Evolutionary conservation across 1,140 invertebrate genomes (phyloP), one percentile per base, ranked within the genome.

Genomic region (Anastrepha ludens): DNA sequence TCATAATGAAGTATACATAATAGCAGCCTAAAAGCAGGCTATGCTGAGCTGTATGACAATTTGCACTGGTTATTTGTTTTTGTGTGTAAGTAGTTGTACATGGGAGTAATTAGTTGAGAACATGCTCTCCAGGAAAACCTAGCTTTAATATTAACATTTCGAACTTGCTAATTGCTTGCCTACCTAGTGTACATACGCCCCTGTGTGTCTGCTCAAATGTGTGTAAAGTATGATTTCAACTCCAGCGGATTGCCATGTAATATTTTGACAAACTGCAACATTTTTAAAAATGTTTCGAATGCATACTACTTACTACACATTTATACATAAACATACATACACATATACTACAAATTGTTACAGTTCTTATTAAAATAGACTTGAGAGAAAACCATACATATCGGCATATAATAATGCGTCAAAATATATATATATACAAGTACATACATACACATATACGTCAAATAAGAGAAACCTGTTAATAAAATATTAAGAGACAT

Each of bases 401-500:
- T 62, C 60, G 13, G 60, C 60, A 62, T 62, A 62, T 1, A 15
- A 62, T 74, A 8, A 81, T 81, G 50, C n/a, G 47, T n/a, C n/a
- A n/a, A n/a, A n/a, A 50, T 81, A 5, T 6, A 81, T 74, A 74
- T 39, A 74, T 74, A 74, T 85, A 58, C 11, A 85, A 15, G 44
- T 29, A 58, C 55, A 85, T 85, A 58, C n/a, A 58, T 85, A 85
- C 41, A 29, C 29, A n/a, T 47, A 81, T 9, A 58, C 9, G 20
- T 60, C 9, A 39, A 29, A 62, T 41, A 86, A 44, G 29, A 85
- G 5, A 11, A 62, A 41, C 62, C 44, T 29, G 58, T 86, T 86
- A 47, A 58, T 44, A 13, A 74, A 74, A 13, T 8, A 55, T 55
- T 1, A 55, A 55, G 6, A 55, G 50, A 55, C 50, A 62, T 17